Evolutionary conservation across 1,140 invertebrate genomes (phyloP).

Genomic region (Rhynchophorus ferrugineus): DNA sequence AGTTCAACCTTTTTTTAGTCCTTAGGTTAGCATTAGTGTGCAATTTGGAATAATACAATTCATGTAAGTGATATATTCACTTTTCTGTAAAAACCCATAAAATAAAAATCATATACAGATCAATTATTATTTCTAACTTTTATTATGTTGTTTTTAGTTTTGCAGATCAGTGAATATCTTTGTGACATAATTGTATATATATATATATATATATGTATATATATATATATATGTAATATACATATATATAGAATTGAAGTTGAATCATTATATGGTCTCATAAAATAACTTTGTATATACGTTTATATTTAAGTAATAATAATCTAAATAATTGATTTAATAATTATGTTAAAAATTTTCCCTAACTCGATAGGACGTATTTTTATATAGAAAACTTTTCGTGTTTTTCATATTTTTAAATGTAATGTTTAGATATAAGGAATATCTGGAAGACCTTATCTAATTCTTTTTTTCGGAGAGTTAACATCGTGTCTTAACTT

Average conservation of each 20-base stretch:
- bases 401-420: constrained; percentile 24
- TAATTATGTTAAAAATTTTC: constrained; percentile 6
- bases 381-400: constrained; percentile 15
- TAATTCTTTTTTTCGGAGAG: constrained; percentile 9
- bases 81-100: background rate
- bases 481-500: constrained; percentile 14
- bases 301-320: constrained; percentile 15
- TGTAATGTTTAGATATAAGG: constrained; percentile 18
- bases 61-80: constrained; percentile 3
- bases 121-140: background rate
- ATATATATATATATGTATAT: too few species aligned
- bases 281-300: constrained; percentile 15
- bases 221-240: too few species aligned
- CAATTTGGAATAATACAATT: constrained; percentile 1
- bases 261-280: constrained; percentile 21
- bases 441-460: constrained; percentile 1
- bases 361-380: constrained; percentile 8
- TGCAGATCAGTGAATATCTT: constrained; percentile 5
- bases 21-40: constrained; percentile 1
- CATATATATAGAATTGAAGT: constrained; percentile 1
- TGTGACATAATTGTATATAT: too few species aligned
- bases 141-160: constrained; percentile 1
- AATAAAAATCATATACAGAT: too few species aligned
- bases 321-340: background rate
- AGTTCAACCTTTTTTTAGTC: constrained; percentile 3